Evolutionary conservation across 2,113 vertebrate genomes (phyloP), one percentile per base, ranked within the genome.

Genomic region (Collichthys lucidus): DNA sequence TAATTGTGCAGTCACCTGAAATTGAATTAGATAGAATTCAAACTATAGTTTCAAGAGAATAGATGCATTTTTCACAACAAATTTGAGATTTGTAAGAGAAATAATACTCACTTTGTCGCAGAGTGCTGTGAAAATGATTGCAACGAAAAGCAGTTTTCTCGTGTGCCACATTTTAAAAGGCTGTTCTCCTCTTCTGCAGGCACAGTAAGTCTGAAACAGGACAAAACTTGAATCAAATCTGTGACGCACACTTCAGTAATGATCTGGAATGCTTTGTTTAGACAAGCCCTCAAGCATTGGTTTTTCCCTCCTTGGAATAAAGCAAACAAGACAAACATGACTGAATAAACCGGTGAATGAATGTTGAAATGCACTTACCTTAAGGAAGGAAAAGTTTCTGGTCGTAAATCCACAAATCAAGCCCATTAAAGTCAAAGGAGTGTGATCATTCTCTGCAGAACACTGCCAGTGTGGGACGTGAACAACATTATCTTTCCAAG

Each of bases 21-120:
- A 74, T 75, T 35, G 26, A 64, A 19, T 40, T 9, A 6, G 24
- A 35, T 9, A 9, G 24, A 35, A 66, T 44, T 71, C 5, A 56
- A 46, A 72, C 50, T 24, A n/a, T 47, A 64, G 42, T 49, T 65
- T 62, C 3, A 63, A 73, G 14, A 83, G 9, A 61, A 24, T 49
- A 22, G 6, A 71, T 29, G 46, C 6, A 16, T 20, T 31, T 29
- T 20, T 74, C 2, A 44, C 20, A 26, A 53, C 26, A 31, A 0
- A 14, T 50, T 73, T 35, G n/a, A 0, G 6, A 29, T 52, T 46
- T 60, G 1, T 40, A n/a, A 40, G 3, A 66, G 4, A 60, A 60
- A 74, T 7, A 61, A 73, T 16, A 82, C 91, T 87, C 69, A 91
- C 92, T 12, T 70, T 71, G 59, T 26, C 59, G 62, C 1, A 80